A percentile compares a stretch with the other conserved stretches of the same genome.
These are phyloP conservation scores for Limnothrissa miodon DNA, from an alignment of 2,113 vertebrate species.

Conservation along the genomic window DNA sequence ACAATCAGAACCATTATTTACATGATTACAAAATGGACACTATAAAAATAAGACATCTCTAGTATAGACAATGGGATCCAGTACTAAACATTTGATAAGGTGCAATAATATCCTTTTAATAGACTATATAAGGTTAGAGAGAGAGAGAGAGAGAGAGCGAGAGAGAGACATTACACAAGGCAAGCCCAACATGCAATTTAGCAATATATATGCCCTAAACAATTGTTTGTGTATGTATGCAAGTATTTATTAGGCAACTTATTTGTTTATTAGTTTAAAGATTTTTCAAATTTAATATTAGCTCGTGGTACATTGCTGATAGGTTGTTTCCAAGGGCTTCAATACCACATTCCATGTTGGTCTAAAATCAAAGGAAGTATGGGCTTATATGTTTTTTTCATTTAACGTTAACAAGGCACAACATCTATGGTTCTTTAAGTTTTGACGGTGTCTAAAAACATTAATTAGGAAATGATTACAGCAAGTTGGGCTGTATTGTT, in stretches of 20 bases:
- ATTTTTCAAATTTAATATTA: not conserved
- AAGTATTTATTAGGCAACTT: too few species aligned
- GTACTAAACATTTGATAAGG: not conserved
- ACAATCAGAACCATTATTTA: not conserved
- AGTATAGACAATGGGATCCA: constrained; percentile 3
- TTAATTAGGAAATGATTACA: too few species aligned
- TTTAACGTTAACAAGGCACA: not conserved
- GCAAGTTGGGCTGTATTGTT: too few species aligned
- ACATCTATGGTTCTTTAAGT: constrained; percentile 9
- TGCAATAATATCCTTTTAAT: not conserved
- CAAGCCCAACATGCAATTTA: constrained; percentile 5
- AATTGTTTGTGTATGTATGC: too few species aligned
- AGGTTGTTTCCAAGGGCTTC: too few species aligned
- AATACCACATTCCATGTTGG: too few species aligned
- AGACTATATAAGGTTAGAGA: not conserved
- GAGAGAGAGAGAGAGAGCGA: not conserved
- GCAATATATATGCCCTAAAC: too few species aligned
- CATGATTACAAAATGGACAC: constrained; percentile 8
- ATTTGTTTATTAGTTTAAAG: too few species aligned
- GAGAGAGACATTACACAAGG: not conserved
- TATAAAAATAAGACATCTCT: constrained; percentile 19
- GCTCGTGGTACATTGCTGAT: not conserved
- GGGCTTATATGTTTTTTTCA: too few species aligned
- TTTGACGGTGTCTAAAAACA: not conserved
- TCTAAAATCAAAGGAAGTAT: too few species aligned